Evolutionary conservation across 1,140 invertebrate genomes (phyloP).

Genomic region (Rhopalosiphum maidis): DNA sequence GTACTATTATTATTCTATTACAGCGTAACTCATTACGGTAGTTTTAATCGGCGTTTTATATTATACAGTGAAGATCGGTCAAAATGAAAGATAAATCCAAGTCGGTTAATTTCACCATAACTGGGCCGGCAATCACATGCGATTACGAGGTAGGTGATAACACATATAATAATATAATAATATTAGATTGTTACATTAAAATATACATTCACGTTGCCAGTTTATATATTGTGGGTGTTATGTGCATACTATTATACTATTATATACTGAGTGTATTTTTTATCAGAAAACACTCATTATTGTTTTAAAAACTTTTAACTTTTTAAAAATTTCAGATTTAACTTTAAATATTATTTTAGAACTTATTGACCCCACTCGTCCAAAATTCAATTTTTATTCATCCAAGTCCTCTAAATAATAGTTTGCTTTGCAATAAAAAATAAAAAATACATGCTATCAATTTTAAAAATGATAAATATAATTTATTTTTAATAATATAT

Average conservation of each 20-base stretch:
- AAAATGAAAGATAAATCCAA: neutral
- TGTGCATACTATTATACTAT: neutral
- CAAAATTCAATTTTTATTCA: neutral
- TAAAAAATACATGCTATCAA: neutral
- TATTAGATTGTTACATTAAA: neutral
- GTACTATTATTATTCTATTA: neutral
- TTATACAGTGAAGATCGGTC: neutral
- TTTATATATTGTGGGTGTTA: neutral
- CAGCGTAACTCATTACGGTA: neutral
- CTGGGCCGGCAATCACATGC: neutral
- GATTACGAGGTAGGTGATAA: neutral
- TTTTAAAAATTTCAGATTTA: neutral
- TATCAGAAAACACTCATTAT: neutral
- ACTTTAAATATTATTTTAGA: neutral
- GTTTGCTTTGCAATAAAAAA: no score
- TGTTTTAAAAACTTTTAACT: neutral
- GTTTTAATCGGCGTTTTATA: neutral
- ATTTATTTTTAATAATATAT: no score
- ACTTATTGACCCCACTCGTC: neutral
- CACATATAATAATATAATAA: neutral
- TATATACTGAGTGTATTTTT: neutral
- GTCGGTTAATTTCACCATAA: neutral
- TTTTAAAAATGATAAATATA: neutral
- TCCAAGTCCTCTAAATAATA: neutral
- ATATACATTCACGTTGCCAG: neutral